These are phyloP conservation scores for Sphyrna mokarran DNA, from an alignment of 2,113 vertebrate genomes.

Conservation along the genomic window DNA sequence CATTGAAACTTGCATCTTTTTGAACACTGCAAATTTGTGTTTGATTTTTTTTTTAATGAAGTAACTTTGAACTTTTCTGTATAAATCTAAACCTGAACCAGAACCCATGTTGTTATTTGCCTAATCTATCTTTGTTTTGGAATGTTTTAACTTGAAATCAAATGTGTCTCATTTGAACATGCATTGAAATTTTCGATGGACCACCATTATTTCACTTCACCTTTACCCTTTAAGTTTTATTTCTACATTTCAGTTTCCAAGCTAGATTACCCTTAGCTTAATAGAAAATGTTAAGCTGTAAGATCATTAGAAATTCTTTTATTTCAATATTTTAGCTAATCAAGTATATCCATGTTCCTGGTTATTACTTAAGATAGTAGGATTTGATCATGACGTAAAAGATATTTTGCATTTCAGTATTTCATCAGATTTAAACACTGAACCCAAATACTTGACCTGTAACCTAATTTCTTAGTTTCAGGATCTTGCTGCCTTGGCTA, in stretches of 20 bases:
- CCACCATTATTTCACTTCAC: neutral
- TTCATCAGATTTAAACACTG: neutral
- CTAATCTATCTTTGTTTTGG: neutral
- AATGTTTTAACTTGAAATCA: neutral
- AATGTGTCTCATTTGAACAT: neutral
- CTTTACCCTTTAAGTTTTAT: neutral
- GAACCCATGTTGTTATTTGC: neutral
- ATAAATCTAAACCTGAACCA: neutral
- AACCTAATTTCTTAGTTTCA: constrained; percentile 43
- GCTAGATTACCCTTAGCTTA: neutral
- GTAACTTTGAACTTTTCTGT: neutral
- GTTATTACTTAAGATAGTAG: neutral
- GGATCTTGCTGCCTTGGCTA: constrained; percentile 91
- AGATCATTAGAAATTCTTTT: neutral
- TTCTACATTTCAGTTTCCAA: neutral
- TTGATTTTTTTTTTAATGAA: neutral
- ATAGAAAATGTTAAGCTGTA: neutral
- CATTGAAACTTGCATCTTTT: neutral
- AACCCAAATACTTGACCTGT: neutral
- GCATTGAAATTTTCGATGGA: neutral
- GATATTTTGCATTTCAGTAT: neutral
- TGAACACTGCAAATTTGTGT: neutral
- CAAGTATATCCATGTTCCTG: neutral
- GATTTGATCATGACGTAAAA: neutral
- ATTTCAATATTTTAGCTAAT: neutral